Percentiles rank a stretch among this genome's conserved stretches.
Evolutionary conservation across 2,888 invertebrate species (phyloP).

Genomic region (Omphaloscelis lunosa): DNA sequence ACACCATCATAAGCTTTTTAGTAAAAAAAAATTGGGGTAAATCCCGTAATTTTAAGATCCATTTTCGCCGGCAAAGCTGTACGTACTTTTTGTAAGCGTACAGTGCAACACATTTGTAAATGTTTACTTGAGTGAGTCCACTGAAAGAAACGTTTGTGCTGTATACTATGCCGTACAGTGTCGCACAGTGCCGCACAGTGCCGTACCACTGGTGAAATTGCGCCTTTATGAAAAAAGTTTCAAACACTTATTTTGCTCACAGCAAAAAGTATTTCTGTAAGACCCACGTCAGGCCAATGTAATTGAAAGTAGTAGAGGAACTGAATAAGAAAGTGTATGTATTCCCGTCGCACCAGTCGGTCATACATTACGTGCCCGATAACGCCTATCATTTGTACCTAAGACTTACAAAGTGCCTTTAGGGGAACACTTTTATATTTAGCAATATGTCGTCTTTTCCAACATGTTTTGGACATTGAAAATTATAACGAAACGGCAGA

Average conservation of each 20-base stretch:
- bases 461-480: background rate
- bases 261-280: background rate
- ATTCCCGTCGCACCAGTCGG: background rate
- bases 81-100: too few species aligned
- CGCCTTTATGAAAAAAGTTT: background rate
- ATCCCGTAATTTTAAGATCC: background rate
- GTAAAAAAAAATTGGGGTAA: background rate
- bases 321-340: background rate
- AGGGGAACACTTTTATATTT: background rate
- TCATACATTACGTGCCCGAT: conserved; percentile 4
- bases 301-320: background rate
- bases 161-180: too few species aligned
- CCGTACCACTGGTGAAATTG: too few species aligned
- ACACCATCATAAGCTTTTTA: background rate
- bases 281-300: background rate
- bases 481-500: too few species aligned
- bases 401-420: background rate
- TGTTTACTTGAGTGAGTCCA: too few species aligned
- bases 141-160: too few species aligned
- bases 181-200: too few species aligned
- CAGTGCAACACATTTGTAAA: too few species aligned
- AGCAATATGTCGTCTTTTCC: background rate
- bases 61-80: too few species aligned
- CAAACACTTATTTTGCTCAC: background rate
- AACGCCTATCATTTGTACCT: background rate